A percentile compares a stretch with the other conserved stretches of the same genome.
Conservation (phyloP, 2,113 vertebrate genomes). For the Dasyornis broadbenti region DNA sequence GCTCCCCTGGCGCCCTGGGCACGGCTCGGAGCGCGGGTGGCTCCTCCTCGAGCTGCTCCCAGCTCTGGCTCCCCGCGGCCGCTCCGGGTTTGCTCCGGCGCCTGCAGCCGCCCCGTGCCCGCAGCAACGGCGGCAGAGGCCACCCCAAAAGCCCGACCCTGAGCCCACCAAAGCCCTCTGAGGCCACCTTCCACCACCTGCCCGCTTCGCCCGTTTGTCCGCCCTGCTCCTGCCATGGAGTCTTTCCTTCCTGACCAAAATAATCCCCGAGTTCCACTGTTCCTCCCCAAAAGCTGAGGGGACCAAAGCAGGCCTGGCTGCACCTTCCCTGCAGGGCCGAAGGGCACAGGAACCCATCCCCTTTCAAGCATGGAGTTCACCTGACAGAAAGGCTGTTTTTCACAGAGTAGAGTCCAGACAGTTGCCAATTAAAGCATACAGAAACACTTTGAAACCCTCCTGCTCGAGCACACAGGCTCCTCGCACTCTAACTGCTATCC, state of each 20-base stretch:
- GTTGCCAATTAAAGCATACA: constrained; percentile 74
- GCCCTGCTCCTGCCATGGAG: constrained; percentile 4
- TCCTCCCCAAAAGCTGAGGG: neutral
- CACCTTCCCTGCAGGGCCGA: constrained; percentile 47
- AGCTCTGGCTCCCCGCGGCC: neutral
- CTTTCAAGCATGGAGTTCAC: constrained; percentile 58
- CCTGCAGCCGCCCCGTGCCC: no score
- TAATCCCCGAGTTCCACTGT: constrained; percentile 64
- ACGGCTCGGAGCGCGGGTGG: no score
- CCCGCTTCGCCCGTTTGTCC: constrained; percentile 30
- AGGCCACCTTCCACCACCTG: constrained; percentile 61
- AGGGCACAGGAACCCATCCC: constrained; percentile 69
- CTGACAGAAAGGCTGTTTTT: constrained; percentile 63
- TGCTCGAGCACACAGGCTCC: constrained; percentile 61
- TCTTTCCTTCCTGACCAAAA: constrained; percentile 55
- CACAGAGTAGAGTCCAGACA: constrained; percentile 71
- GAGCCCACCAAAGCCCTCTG: neutral
- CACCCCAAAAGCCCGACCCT: constrained; percentile 31
- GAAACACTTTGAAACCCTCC: constrained; percentile 67
- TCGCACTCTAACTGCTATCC: constrained; percentile 56
- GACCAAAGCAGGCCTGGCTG: constrained; percentile 49
- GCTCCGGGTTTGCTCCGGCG: neutral
- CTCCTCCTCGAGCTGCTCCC: no score
- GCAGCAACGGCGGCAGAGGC: no score
- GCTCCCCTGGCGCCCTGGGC: no score